Conservation (phyloP, 2,888 invertebrate species). For the Dorcus hopei region DNA sequence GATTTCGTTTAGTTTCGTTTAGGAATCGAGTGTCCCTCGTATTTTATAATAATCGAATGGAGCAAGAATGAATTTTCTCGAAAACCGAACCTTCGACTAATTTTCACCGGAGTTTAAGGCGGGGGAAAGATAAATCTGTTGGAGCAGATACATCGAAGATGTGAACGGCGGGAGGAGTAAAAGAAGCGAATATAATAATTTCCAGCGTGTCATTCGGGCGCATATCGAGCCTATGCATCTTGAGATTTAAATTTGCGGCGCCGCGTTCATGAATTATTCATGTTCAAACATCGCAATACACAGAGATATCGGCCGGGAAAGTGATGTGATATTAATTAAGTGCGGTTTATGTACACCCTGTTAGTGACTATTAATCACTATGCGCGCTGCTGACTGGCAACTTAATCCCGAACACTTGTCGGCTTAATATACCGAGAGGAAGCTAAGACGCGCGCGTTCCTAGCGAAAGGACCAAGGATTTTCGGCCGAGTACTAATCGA, state of each 20-base stretch:
- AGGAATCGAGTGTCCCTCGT: no score
- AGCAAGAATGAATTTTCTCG: no score
- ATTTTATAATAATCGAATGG: no score
- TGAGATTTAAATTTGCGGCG: slow-evolving; percentile 45
- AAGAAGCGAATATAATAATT: slow-evolving; percentile 20
- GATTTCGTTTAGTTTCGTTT: no score
- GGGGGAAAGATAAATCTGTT: background rate
- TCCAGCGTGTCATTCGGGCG: slow-evolving; percentile 26
- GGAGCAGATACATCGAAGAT: background rate
- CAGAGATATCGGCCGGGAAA: slow-evolving; percentile 41
- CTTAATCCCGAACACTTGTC: slow-evolving; percentile 38
- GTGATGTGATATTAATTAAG: slow-evolving; percentile 47
- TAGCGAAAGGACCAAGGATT: background rate
- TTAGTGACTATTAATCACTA: slow-evolving; percentile 41
- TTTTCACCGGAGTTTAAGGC: no score
- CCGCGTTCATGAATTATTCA: slow-evolving; percentile 45
- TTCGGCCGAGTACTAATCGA: background rate
- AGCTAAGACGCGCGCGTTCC: background rate
- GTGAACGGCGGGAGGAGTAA: no score
- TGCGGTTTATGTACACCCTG: slow-evolving; percentile 37
- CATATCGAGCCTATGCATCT: slow-evolving; percentile 35
- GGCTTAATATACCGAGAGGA: slow-evolving; percentile 30
- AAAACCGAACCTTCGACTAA: background rate
- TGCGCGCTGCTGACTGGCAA: slow-evolving; percentile 36
- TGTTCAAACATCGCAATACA: slow-evolving; percentile 40